Evolutionary conservation across 2,113 vertebrate genomes (phyloP), one percentile per base, ranked within the genome.

Genomic region (Sclerurus mexicanus): DNA sequence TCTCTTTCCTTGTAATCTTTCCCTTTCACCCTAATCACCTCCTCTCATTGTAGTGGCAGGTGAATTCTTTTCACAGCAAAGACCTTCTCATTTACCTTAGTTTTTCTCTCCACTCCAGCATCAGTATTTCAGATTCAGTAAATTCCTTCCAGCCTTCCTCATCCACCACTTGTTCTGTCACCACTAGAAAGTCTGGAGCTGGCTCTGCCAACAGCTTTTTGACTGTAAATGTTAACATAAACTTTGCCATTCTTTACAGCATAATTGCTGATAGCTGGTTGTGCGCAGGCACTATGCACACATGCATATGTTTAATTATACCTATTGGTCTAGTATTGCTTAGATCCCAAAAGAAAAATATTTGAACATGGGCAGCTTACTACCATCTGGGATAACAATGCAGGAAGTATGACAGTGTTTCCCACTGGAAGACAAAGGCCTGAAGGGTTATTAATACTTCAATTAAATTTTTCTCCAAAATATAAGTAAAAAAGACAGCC

Each of bases 371-470:
- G 89, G n/a, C 69, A 94, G 15, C 1, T 0, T 81, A 39, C 11
- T 90, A 73, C 80, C 88, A 96, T 85, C 89, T 96, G 91, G 90
- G 62, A 92, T 81, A 96, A 86, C 49, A 94, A 69, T 10, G 53
- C 84, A 89, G 64, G 95, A 90, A 4, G 2, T 31, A 42, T 40
- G 86, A 69, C 76, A 97, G 35, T 10, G 4, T 94, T 91, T 97
- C 92, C 85, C 87, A 76, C 69, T 85, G 94, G 87, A 97, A 91
- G 74, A 44, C 8, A 84, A 92, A 92, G n/a, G 74, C 56, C 63
- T 69, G 30, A 88, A 80, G 53, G 4, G 22, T 85, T 96, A 30
- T 69, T 95, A 92, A 96, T 93, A 89, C 66, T 93, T 95, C 79
- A 97, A 62, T 89, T 96, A 96, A 91, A 79, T 76, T 71, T 19